Percentiles rank a stretch among this genome's conserved stretches.
phyloP scores from a whole-genome alignment of 1,140 invertebrate species.

The Argopecten irradians region DNA sequence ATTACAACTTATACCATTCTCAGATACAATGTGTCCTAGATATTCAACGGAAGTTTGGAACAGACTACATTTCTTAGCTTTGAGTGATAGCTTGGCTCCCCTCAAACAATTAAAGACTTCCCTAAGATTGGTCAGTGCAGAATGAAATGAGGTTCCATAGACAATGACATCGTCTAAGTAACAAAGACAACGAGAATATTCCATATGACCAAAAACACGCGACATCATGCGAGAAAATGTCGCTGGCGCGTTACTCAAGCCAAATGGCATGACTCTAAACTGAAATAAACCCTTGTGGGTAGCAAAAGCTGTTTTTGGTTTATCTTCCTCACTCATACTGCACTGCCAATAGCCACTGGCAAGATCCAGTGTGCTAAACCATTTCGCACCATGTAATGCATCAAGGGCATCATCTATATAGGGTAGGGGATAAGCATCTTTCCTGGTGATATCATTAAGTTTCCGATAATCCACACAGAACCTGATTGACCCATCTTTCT shows the following conservation, averaged over 20 bases:
- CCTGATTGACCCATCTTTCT: constrained; percentile 75
- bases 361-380: not conserved
- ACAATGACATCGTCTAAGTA: constrained; percentile 49
- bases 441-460: constrained; percentile 46
- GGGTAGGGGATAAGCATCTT: constrained; percentile 39
- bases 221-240: constrained; percentile 43
- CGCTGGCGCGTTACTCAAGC: constrained; percentile 45
- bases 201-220: constrained; percentile 44
- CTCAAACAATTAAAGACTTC: constrained; percentile 25
- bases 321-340: constrained; percentile 32
- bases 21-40: not conserved
- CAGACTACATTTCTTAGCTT: constrained; percentile 33
- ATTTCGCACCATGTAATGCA: constrained; percentile 1
- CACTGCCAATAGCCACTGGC: not conserved
- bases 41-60: constrained; percentile 12
- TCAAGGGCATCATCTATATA: constrained; percentile 39
- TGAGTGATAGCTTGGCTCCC: not conserved
- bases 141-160: constrained; percentile 22
- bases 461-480: constrained; percentile 78
- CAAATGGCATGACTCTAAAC: constrained; percentile 49
- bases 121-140: constrained; percentile 16
- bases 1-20: not conserved
- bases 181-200: not conserved
- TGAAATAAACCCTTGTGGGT: not conserved
- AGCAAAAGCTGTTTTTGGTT: constrained; percentile 29